Conservation (phyloP, 2,888 invertebrate species). For the Volucella inanis region DNA sequence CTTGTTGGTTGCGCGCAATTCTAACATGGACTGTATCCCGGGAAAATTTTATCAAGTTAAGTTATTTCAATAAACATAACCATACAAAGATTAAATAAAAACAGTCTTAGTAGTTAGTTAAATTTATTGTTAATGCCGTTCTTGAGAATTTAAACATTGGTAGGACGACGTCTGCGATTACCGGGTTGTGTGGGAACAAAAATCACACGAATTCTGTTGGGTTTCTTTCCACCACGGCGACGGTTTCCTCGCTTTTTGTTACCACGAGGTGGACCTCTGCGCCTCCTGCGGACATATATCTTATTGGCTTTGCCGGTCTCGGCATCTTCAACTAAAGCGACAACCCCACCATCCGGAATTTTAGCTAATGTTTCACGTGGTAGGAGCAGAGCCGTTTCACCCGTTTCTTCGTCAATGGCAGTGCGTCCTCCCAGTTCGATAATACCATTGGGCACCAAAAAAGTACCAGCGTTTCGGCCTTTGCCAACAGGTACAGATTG, state of each 20-base stretch:
- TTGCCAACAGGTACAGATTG: constrained; percentile 21
- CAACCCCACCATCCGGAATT: constrained; percentile 80
- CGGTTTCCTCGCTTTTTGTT: constrained; percentile 28
- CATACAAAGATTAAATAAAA: too few relatives aligned
- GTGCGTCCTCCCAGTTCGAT: constrained; percentile 80
- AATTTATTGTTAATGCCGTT: constrained; percentile 22
- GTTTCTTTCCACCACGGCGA: constrained; percentile 68
- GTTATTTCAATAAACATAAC: too few relatives aligned
- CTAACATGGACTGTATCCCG: too few relatives aligned
- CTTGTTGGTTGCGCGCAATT: too few relatives aligned
- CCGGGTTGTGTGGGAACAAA: constrained; percentile 28
- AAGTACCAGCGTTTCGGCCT: constrained; percentile 79
- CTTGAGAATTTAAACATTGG: constrained; percentile 35
- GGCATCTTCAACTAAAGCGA: constrained; percentile 79
- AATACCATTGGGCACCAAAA: constrained; percentile 79
- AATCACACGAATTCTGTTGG: constrained; percentile 75
- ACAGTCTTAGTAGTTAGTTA: not conserved
- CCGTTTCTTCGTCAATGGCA: constrained; percentile 79
- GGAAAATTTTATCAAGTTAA: too few relatives aligned
- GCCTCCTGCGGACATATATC: constrained; percentile 78
- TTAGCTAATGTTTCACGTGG: constrained; percentile 79
- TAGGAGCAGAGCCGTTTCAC: constrained; percentile 79
- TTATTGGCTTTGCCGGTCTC: constrained; percentile 79
- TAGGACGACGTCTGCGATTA: constrained; percentile 37
- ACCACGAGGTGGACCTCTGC: constrained; percentile 75